Percentiles rank a stretch among this genome's conserved stretches.
phyloP scores from a whole-genome alignment of 2,113 vertebrate genomes.

The Nymphicus hollandicus region DNA sequence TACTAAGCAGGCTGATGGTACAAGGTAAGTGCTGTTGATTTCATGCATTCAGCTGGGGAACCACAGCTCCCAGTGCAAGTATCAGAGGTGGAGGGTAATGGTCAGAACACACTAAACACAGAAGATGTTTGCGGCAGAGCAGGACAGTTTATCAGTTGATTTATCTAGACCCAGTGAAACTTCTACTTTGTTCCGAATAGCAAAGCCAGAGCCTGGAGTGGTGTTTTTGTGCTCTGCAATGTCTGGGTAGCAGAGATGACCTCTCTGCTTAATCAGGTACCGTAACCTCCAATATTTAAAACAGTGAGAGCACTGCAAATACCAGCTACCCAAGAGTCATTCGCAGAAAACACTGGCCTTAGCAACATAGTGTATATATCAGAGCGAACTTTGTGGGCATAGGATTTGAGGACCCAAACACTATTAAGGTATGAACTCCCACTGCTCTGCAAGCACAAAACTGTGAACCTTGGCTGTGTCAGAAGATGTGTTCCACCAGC shows the following conservation, averaged over 20 bases:
- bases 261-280: not conserved
- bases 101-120: too few relatives aligned
- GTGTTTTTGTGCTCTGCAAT: too few relatives aligned
- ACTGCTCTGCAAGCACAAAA: not conserved
- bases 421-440: too few relatives aligned
- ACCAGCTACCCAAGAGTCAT: not conserved
- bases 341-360: not conserved
- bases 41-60: too few relatives aligned
- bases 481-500: not conserved
- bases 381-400: not conserved
- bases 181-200: not conserved
- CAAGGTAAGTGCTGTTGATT: too few relatives aligned
- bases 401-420: not conserved
- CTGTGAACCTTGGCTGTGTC: not conserved
- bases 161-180: not conserved
- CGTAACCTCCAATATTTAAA: not conserved
- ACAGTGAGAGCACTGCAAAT: not conserved
- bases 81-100: accelerated
- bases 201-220: not conserved
- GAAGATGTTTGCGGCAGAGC: not conserved
- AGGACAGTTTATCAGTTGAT: not conserved
- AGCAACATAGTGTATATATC: not conserved
- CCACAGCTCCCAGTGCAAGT: not conserved
- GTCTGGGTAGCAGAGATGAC: not conserved
- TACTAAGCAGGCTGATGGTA: not conserved